Conservation (phyloP, 1,140 invertebrate species). For the Orius laevigatus region DNA sequence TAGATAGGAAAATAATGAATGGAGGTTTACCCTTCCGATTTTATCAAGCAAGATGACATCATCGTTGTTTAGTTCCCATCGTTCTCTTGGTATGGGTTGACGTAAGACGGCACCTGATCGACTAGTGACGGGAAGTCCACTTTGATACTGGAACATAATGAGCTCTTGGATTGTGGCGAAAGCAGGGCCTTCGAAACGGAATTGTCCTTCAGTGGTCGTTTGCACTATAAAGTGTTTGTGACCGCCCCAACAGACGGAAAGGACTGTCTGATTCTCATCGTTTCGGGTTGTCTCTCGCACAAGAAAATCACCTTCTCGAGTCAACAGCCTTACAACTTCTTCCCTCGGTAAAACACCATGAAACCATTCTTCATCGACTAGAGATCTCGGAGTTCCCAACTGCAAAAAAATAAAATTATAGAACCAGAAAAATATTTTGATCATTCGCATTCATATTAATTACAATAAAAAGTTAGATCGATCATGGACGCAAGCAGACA, state of each 20-base stretch:
- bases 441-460: background rate
- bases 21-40: slow-evolving; percentile 68
- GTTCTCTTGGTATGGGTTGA: slow-evolving; percentile 73
- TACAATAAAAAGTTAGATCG: no score
- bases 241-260: slow-evolving; percentile 89
- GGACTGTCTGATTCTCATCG: slow-evolving; percentile 79
- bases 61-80: slow-evolving; percentile 93
- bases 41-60: slow-evolving; percentile 84
- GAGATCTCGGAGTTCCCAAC: slow-evolving; percentile 22
- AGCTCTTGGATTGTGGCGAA: slow-evolving; percentile 85
- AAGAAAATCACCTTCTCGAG: slow-evolving; percentile 82
- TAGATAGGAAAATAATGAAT: no score
- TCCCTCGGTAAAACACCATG: slow-evolving; percentile 90
- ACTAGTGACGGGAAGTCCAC: slow-evolving; percentile 71
- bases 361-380: slow-evolving; percentile 91
- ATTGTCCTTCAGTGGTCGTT: slow-evolving; percentile 77
- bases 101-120: slow-evolving; percentile 79
- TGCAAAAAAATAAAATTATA: slow-evolving; percentile 11
- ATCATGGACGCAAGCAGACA: no score
- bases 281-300: slow-evolving; percentile 88
- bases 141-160: slow-evolving; percentile 71
- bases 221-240: slow-evolving; percentile 97
- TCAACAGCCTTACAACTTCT: slow-evolving; percentile 80
- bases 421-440: background rate
- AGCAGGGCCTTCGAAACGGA: slow-evolving; percentile 81